phyloP scores from a whole-genome alignment of 2,113 vertebrate genomes.

The Hydropotes inermis region DNA sequence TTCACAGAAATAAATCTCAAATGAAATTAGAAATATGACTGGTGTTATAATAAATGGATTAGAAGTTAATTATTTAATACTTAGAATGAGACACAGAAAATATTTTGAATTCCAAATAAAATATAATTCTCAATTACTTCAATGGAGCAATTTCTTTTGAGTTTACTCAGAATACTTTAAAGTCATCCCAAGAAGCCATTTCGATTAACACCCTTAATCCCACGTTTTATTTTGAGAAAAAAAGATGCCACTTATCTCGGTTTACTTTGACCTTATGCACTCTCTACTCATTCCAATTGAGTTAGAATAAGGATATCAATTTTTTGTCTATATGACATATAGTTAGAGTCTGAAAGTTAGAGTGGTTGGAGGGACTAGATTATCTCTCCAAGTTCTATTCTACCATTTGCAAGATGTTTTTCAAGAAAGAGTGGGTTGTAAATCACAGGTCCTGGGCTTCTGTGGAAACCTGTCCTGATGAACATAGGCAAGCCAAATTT shows the following conservation, averaged over 20 bases:
- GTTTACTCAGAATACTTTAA: not conserved
- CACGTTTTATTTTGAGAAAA: constrained; percentile 8
- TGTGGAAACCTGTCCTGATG: not conserved
- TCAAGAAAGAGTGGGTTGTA: not conserved
- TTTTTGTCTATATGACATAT: not conserved
- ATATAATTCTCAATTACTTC: not conserved
- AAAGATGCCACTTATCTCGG: not conserved
- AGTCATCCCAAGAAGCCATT: not conserved
- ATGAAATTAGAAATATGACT: not conserved
- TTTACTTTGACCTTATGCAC: not conserved
- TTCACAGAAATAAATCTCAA: not conserved
- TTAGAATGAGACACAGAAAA: not conserved
- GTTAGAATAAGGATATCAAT: not conserved
- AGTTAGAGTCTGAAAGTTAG: not conserved
- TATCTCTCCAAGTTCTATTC: not conserved
- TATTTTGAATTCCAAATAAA: not conserved
- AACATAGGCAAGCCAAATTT: not conserved
- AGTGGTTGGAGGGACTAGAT: not conserved
- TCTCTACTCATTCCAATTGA: not conserved
- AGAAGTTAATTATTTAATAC: constrained; percentile 2
- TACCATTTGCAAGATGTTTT: not conserved
- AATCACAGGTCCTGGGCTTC: not conserved
- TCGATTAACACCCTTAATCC: not conserved
- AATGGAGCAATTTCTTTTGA: not conserved
- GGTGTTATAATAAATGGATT: not conserved